Conservation (phyloP, 23 tunicate genomes). For the Ascidia mentula region DNA sequence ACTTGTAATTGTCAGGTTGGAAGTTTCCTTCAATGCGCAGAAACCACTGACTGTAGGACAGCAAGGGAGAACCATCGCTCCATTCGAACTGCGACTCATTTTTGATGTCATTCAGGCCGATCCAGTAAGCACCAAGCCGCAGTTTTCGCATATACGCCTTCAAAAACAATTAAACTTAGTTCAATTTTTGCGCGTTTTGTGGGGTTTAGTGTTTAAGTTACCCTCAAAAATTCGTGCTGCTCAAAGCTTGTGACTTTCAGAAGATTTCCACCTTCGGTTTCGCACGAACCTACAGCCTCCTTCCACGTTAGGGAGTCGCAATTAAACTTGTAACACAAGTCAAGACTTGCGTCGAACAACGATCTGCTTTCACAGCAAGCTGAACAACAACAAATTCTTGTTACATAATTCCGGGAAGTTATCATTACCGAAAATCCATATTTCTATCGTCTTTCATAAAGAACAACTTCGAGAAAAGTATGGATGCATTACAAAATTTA, state of each 20-base stretch:
- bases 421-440: too few relatives aligned
- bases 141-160: slow-evolving; percentile 5
- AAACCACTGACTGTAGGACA: slow-evolving; percentile 24
- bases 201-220: too few relatives aligned
- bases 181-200: too few relatives aligned
- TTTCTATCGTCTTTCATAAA: too few relatives aligned
- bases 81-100: slow-evolving; percentile 11
- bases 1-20: slow-evolving; percentile 43
- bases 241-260: slow-evolving; percentile 6
- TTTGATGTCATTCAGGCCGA: slow-evolving; percentile 9
- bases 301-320: slow-evolving; percentile 37
- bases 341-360: not conserved
- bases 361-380: slow-evolving; percentile 21
- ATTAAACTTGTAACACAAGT: slow-evolving; percentile 19
- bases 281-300: slow-evolving; percentile 14
- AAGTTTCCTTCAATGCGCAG: not conserved
- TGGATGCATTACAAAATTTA: not conserved
- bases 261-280: not conserved
- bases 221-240: slow-evolving; percentile 24
- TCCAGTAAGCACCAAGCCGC: slow-evolving; percentile 22
- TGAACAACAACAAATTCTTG: not conserved
- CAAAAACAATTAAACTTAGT: not conserved
- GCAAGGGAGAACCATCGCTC: slow-evolving; percentile 25
- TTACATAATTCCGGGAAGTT: not conserved
- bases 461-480: too few relatives aligned